Percentiles rank a stretch among this genome's conserved stretches.
These are phyloP conservation scores for Oncorhynchus clarkii DNA, from an alignment of 2,113 vertebrate species.

Conservation along the genomic window DNA sequence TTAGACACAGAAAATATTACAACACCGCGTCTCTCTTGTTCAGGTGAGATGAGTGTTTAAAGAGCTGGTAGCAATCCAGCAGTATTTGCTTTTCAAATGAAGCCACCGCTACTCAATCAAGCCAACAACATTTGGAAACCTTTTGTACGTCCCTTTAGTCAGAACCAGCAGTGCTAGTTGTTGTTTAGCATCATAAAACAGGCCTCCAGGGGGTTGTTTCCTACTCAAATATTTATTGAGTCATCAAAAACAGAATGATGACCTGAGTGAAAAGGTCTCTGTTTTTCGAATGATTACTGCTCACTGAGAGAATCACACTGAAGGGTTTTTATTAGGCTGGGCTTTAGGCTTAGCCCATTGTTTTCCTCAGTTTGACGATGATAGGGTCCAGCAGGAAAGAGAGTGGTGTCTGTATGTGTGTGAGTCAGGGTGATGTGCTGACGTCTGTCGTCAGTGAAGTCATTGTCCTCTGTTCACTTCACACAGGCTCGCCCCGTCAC, in stretches of 20 bases:
- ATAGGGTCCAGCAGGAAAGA: constrained; percentile 31
- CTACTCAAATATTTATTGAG: constrained; percentile 58
- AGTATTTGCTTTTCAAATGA: constrained; percentile 47
- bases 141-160: neutral
- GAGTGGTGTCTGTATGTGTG: constrained; percentile 16
- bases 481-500: constrained; percentile 3
- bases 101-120: constrained; percentile 47
- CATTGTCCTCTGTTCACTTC: constrained; percentile 1
- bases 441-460: constrained; percentile 24
- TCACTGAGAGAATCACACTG: constrained; percentile 11
- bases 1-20: neutral
- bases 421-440: constrained; percentile 19
- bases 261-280: constrained; percentile 30
- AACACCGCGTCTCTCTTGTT: neutral
- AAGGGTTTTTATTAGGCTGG: neutral
- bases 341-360: constrained; percentile 22
- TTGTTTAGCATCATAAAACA: constrained; percentile 57
- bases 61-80: constrained; percentile 3
- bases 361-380: constrained; percentile 26
- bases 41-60: constrained; percentile 11
- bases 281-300: constrained; percentile 35
- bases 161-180: constrained; percentile 41
- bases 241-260: constrained; percentile 46
- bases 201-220: constrained; percentile 51
- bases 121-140: neutral